Percentiles rank a stretch among this genome's conserved stretches.
Evolutionary conservation across 2,888 invertebrate species (phyloP).

Genomic region (Cheilosia scutellata): DNA sequence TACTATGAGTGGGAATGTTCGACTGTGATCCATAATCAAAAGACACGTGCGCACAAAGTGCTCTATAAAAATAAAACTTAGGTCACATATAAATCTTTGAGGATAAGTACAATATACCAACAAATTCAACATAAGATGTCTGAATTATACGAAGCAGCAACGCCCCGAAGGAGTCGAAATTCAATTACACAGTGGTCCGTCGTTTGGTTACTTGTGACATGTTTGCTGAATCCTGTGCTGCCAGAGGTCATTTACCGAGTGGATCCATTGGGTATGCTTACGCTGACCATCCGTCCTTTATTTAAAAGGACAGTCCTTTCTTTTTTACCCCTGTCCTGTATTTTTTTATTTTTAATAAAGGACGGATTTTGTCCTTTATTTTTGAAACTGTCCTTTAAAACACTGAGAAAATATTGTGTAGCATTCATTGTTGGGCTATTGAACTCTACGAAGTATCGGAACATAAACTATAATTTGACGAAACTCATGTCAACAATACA

Average conservation of each 20-base stretch:
- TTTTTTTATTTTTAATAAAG: too few species aligned
- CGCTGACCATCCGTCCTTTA: too few species aligned
- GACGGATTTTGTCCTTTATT: too few species aligned
- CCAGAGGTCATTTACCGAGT: slow-evolving; percentile 84
- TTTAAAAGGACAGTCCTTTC: too few species aligned
- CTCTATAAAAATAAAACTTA: slow-evolving; percentile 7
- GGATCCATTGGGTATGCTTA: slow-evolving; percentile 84
- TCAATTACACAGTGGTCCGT: slow-evolving; percentile 77
- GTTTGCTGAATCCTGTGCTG: slow-evolving; percentile 81
- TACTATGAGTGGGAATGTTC: slow-evolving; percentile 47
- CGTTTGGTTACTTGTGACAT: slow-evolving; percentile 80
- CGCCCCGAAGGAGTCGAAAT: slow-evolving; percentile 60
- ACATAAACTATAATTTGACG: too few species aligned
- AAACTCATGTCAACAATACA: too few species aligned
- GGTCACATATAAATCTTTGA: slow-evolving; percentile 32
- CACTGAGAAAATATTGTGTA: too few species aligned
- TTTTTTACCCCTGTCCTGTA: too few species aligned
- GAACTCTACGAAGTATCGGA: too few species aligned
- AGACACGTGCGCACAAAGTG: slow-evolving; percentile 52
- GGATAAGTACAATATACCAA: slow-evolving; percentile 14
- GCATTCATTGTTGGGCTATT: too few species aligned
- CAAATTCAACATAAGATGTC: slow-evolving; percentile 50
- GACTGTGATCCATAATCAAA: slow-evolving; percentile 55
- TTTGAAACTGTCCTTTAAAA: too few species aligned
- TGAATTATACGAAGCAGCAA: slow-evolving; percentile 45